phyloP scores from a whole-genome alignment of 1,140 invertebrate species.

The Hesperophylax magnus region DNA sequence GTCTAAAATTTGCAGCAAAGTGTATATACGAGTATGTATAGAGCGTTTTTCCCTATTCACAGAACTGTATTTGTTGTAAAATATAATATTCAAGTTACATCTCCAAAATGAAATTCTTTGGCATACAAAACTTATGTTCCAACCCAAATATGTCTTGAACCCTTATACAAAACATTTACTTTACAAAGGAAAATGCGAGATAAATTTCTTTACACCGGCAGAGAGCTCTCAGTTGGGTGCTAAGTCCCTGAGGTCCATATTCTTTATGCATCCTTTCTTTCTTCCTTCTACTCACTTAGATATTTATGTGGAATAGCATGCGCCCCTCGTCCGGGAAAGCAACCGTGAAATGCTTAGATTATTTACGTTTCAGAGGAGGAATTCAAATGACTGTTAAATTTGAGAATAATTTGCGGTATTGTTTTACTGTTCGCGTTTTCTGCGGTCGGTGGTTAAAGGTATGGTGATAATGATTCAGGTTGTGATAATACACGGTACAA shows the following conservation, averaged over 20 bases:
- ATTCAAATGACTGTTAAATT: too few relatives aligned
- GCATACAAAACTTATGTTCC: neutral
- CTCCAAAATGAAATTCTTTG: neutral
- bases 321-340: neutral
- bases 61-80: too few relatives aligned
- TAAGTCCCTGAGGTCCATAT: neutral
- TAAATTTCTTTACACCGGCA: slow-evolving; percentile 3
- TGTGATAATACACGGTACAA: too few relatives aligned
- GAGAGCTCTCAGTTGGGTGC: neutral
- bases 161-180: slow-evolving; percentile 7
- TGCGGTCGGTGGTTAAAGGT: too few relatives aligned
- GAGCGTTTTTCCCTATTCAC: too few relatives aligned
- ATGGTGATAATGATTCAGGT: too few relatives aligned
- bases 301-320: neutral
- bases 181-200: slow-evolving; percentile 1
- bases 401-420: too few relatives aligned
- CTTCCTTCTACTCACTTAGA: neutral
- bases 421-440: too few relatives aligned
- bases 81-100: too few relatives aligned
- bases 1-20: too few relatives aligned
- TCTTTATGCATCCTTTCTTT: neutral
- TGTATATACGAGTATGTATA: too few relatives aligned
- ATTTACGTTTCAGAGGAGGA: neutral
- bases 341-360: slow-evolving; percentile 5
- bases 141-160: neutral